A percentile compares a stretch with the other conserved stretches of the same genome.
Evolutionary conservation across 2,888 invertebrate genomes (phyloP).

Genomic region (Sarcophaga rosellei): DNA sequence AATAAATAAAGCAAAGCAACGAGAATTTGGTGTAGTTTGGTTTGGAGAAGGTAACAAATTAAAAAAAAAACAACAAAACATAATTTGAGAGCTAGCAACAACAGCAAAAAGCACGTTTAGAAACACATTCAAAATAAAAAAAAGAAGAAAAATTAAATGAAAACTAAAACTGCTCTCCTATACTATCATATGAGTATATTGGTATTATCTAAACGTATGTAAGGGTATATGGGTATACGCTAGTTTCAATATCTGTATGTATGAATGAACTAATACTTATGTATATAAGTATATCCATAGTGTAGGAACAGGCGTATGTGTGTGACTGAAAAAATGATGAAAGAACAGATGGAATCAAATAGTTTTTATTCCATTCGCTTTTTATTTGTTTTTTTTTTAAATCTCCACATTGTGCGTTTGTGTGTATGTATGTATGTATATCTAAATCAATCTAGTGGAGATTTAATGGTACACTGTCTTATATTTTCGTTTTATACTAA

Average conservation of each 20-base stretch:
- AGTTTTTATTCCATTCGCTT: conserved; percentile 14
- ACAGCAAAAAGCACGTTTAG: neutral
- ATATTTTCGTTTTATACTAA: conserved; percentile 7
- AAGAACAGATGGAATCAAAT: conserved; percentile 37
- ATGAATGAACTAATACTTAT: conserved; percentile 3
- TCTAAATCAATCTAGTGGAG: neutral
- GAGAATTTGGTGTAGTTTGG: neutral
- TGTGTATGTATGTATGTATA: conserved; percentile 6
- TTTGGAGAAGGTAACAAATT: neutral
- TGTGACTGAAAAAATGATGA: conserved; percentile 38
- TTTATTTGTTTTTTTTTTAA: conserved; percentile 23
- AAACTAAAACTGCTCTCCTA: neutral
- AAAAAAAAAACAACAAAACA: neutral
- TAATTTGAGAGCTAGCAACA: neutral
- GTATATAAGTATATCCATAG: neutral
- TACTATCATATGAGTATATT: too few relatives aligned
- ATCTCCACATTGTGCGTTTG: neutral
- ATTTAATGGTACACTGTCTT: conserved; percentile 11
- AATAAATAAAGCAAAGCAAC: conserved; percentile 23
- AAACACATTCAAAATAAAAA: neutral
- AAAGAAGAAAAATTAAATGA: neutral
- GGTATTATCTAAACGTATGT: neutral
- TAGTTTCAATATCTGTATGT: conserved; percentile 1
- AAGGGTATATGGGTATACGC: conserved; percentile 18
- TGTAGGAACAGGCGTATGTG: neutral